Base-by-base conservation (phyloP, 2,888 invertebrate species). In the Drosophila engyochracea region DNA sequence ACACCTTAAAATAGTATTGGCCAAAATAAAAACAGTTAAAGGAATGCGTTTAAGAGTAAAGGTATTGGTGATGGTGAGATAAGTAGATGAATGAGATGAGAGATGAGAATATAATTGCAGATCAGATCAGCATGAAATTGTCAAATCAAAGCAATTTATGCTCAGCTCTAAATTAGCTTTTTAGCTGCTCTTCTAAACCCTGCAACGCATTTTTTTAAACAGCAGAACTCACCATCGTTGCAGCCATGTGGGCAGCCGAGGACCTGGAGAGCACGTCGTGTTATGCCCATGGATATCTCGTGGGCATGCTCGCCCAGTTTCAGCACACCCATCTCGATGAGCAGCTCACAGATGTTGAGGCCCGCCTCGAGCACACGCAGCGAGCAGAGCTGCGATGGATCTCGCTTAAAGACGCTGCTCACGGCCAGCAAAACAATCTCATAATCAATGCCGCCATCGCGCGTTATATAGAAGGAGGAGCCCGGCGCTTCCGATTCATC, bases 211-310 rank as follows among this genome's bases (percentile, higher is more conserved):
- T 5, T 51, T 3, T 19, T 1, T 10, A 0, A 25, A 51, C 19
- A 16, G 1, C 12, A 19, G 4, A 25, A 69, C 81, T 71, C 69
- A 58, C 97, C 97, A 66, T 97, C 96, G 6, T 95, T 95, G 92
- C 99, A 99, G 2, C 98, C 99, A 93, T 99, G 97, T 0, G 97
- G 97, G 92, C 99, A 99, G 0, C 99, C 99, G 35, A 99, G 94
- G 85, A 98, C 97, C 73, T 97, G 96, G 64, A 98, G 95, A 0
- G 94, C 93, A 25, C 93, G 79, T 25, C 91, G 91, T 4, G 93
- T 90, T 10, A 93, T 93, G 25, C 93, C 93, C 93, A 94, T 94
- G 2, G 93, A 90, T 41, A 93, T 93, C 77, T 93, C 93, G 70
- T 94, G 94, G 3, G 93, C 92, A 80, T 93, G 93, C 62, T 93